Evolutionary conservation across 2,797 vertebrate species (phyloP), one percentile per base, ranked within the genome.

Genomic region (Enteromius unitaeniatus): DNA sequence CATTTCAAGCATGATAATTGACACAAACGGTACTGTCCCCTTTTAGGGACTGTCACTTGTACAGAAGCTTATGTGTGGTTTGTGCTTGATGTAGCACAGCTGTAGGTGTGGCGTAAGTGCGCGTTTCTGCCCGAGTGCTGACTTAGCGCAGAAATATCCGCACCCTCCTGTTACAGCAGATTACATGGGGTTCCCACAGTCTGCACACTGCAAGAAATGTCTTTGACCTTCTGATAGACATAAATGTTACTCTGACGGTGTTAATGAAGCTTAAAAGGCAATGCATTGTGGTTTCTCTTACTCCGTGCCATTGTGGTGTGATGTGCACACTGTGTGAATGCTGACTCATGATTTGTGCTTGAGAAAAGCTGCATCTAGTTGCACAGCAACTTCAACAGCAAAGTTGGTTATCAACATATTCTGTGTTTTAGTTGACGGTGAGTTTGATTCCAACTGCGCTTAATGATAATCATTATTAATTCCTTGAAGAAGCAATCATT

Each of bases 51-150:
- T 17, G 45, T 26, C 31, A 45, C 37, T 0, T 1, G 10, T 60
- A 47, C 7, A 72, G 10, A 60, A 60, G 51, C 60, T 10, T 79
- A 82, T 70, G 72, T 86, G 84, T 79, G 82, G 75, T 86, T 84
- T 82, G 11, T 76, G 55, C 40, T 76, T 45, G 4, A 2, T n/a
- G 4, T 49, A 60, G 78, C 26, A 62, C 1, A 1, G 14, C 55
- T 6, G 23, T 37, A 28, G 31, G 23, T 31, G 60, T 73, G 69
- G 58, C n/a, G 1, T 42, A 26, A 70, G 8, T 19, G 2, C 9
- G 5, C n/a, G 60, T 34, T 58, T 31, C 14, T 75, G 31, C 31
- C 14, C 3, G 42, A 45, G 23, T 76, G 87, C 82, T 88, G 82
- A 86, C 69, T 86, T 81, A 75, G 40, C 28, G 17, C 14, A 9